phyloP scores from a whole-genome alignment of 2,888 invertebrate species.

The Rhingia rostrata region DNA sequence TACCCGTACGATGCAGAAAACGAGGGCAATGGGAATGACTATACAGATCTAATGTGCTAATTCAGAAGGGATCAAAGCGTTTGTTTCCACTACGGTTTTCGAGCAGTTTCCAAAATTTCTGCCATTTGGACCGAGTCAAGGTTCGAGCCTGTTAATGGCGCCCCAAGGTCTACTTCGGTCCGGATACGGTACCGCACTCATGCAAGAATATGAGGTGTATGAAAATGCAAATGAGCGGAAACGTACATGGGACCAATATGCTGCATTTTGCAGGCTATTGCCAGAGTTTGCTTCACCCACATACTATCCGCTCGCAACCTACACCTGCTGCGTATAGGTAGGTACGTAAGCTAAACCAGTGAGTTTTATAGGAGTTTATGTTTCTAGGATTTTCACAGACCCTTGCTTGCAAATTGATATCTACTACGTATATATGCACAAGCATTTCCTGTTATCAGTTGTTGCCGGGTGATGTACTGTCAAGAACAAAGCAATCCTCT shows the following conservation, averaged over 20 bases:
- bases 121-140: slow-evolving; percentile 51
- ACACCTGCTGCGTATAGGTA: slow-evolving; percentile 37
- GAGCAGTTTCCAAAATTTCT: background rate
- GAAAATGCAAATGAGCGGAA: slow-evolving; percentile 71
- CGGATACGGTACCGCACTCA: slow-evolving; percentile 49
- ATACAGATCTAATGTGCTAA: slow-evolving; percentile 59
- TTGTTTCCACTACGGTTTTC: slow-evolving; percentile 45
- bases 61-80: slow-evolving; percentile 66
- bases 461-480: slow-evolving; percentile 45
- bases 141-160: slow-evolving; percentile 66
- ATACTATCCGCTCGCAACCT: slow-evolving; percentile 1
- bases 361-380: slow-evolving; percentile 54
- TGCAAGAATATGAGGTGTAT: slow-evolving; percentile 58
- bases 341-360: slow-evolving; percentile 20
- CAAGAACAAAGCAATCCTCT: slow-evolving; percentile 31
- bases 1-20: slow-evolving; percentile 21
- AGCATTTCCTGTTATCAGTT: slow-evolving; percentile 59
- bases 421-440: slow-evolving; percentile 10
- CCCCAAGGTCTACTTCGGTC: slow-evolving; percentile 64
- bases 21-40: slow-evolving; percentile 44
- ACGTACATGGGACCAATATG: slow-evolving; percentile 55
- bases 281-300: slow-evolving; percentile 17
- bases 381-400: slow-evolving; percentile 56
- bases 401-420: slow-evolving; percentile 49
- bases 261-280: slow-evolving; percentile 49